A percentile compares a stretch with the other conserved stretches of the same genome.
Conservation (phyloP, 2,113 vertebrate species). For the Peromyscus leucopus region DNA sequence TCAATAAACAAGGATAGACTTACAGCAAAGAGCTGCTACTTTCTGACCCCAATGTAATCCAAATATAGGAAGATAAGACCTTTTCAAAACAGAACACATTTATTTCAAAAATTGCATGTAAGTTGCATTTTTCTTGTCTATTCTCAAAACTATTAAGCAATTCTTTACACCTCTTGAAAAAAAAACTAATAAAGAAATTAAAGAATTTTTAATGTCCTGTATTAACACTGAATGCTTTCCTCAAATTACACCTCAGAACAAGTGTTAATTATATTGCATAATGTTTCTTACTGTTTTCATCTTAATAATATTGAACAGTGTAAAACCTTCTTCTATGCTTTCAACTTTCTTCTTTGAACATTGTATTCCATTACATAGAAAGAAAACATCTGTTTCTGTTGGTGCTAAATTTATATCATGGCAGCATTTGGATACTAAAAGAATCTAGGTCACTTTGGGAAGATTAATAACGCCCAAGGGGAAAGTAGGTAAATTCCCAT, state of each 20-base stretch:
- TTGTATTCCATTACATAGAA: slow-evolving; percentile 14
- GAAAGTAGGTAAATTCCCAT: slow-evolving; percentile 51
- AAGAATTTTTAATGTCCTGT: slow-evolving; percentile 38
- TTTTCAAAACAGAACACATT: slow-evolving; percentile 62
- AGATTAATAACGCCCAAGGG: slow-evolving; percentile 15
- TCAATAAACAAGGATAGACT: background rate
- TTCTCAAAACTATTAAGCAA: slow-evolving; percentile 62
- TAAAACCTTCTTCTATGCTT: slow-evolving; percentile 46
- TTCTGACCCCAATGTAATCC: background rate
- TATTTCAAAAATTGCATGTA: slow-evolving; percentile 33
- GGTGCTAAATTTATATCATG: slow-evolving; percentile 38
- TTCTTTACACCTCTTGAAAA: slow-evolving; percentile 18
- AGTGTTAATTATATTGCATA: slow-evolving; percentile 25
- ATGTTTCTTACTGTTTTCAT: slow-evolving; percentile 49
- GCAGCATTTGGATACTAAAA: slow-evolving; percentile 12
- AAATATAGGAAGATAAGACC: slow-evolving; percentile 34
- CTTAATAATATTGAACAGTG: slow-evolving; percentile 21
- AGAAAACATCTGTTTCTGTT: slow-evolving; percentile 44
- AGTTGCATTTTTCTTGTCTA: slow-evolving; percentile 45
- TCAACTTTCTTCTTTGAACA: slow-evolving; percentile 43
- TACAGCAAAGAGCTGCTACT: background rate
- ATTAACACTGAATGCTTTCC: slow-evolving; percentile 44
- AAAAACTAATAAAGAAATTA: slow-evolving; percentile 53
- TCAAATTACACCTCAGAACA: slow-evolving; percentile 48
- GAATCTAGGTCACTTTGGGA: slow-evolving; percentile 12